Evolutionary conservation across 2,797 vertebrate species (phyloP), one percentile per base, ranked within the genome.

Genomic region (Propithecus deckenii): DNA sequence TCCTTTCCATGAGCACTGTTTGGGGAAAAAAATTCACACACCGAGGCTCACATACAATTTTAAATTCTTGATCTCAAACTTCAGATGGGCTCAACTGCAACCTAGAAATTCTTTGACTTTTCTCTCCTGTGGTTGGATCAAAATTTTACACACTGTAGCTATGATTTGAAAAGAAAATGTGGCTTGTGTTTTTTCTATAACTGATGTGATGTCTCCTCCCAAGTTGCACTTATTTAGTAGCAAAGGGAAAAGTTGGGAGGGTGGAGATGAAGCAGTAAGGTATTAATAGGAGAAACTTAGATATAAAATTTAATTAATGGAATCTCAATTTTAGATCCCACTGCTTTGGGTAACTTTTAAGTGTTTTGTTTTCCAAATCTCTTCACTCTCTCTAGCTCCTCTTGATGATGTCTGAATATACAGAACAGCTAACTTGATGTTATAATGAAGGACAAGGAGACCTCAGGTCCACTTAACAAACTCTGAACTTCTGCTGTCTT

Each of bases 21-120:
- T 38, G 38, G 69, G 85, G 65, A 15, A 38, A 91, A 69, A 9
- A 50, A 75, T 48, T 78, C 63, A 41, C 8, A 7, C 6, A 10
- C 10, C 46, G 25, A 55, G n/a, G 13, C 43, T 79, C 87, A 84
- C n/a, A 14, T 1, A 28, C 65, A 38, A 10, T 78, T 85, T 90
- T 23, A 79, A 91, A 69, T 84, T 97, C 65, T 72, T 84, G 67
- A 86, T 63, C 38, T 71, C 30, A 63, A 52, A 89, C 55, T 84
- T 89, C 38, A 93, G 20, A 74, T 35, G 20, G 43, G 30, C 74
- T 89, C 35, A 78, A 35, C 46, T 5, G 59, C 52, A 91, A 91
- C 13, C 15, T 50, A 61, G n/a, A 95, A 89, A 52, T 32, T 65
- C 6, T 86, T 65, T 38, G 6, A 61, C 20, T 79, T 89, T 67